Evolutionary conservation across 2,113 vertebrate species (phyloP), one percentile per base, ranked within the genome.

Genomic region (Chloropsis cyanopogon): DNA sequence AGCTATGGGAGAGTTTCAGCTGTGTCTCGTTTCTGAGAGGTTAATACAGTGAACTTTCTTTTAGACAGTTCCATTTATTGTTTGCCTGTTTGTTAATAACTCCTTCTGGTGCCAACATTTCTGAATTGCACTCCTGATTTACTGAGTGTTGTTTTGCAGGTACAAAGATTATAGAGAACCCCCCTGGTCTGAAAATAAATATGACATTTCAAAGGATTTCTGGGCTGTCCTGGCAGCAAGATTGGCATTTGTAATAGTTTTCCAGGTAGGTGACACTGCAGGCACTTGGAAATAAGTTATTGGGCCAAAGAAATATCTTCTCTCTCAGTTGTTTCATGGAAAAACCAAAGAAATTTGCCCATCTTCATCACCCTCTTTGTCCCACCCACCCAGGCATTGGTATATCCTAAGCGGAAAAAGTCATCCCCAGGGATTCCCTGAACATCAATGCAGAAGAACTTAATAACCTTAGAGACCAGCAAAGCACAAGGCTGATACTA

Each of bases 151-250:
- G 68, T 49, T 85, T 64, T 78, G 21, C 95, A 99, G 99, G 76
- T 99, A 99, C 96, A 99, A 99, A 95, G 99, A 99, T 93, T 99
- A 99, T 93, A 98, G 99, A 86, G 99, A 99, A 50, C 98, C 99
- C 1, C 99, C 99, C 0, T 99, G 99, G 98, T 99, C 99, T 1
- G 98, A 96, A 50, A 98, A 98, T 31, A 98, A 98, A 28, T 99
- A 99, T 10, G 98, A 99, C 41, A 97, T 99, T 69, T 99, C 99
- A n/a, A 99, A 99, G 96, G 98, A 99, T 90, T 99, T 99, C 97
- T 99, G 99, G 99, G 98, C 99, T 46, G 98, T 99, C 80, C 97
- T 99, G 90, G 99, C 99, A 2, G 99, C 98, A 12, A 98, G 99
- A 63, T 97, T 99, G 49, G 98, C 98, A 19, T 99, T 99, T 28